phyloP scores from a whole-genome alignment of 2,888 invertebrate species.

The Pocota personata region DNA sequence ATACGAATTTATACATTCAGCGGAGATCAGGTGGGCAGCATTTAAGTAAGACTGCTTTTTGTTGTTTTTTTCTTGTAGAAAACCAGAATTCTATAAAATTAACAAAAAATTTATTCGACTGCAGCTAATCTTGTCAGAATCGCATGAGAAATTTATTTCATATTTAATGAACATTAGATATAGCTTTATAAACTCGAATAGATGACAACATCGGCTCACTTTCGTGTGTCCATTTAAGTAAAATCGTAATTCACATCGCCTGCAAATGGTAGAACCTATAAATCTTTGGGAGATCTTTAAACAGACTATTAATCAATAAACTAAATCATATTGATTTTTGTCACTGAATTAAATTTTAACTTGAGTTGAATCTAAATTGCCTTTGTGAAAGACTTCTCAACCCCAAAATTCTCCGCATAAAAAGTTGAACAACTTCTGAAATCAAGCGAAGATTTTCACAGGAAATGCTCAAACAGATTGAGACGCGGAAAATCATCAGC shows the following conservation, averaged over 20 bases:
- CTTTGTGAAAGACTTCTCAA: no score
- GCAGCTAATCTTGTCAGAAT: not conserved
- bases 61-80: not conserved
- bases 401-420: not conserved
- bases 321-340: no score
- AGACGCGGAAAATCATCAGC: not conserved
- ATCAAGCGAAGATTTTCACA: not conserved
- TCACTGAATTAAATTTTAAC: no score
- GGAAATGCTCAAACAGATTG: not conserved
- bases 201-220: not conserved
- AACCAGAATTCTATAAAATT: not conserved
- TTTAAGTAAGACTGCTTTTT: not conserved
- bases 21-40: not conserved
- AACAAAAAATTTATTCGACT: not conserved
- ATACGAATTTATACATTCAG: not conserved
- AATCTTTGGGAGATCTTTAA: not conserved
- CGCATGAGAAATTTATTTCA: not conserved
- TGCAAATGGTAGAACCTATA: not conserved
- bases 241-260: not conserved
- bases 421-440: not conserved
- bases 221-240: not conserved
- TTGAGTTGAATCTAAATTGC: no score
- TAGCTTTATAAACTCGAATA: not conserved
- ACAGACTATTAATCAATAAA: no score
- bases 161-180: not conserved